Percentiles rank a stretch among this genome's conserved stretches.
Evolutionary conservation across 1,140 invertebrate species (phyloP).

Genomic region (Achatina immaculata): DNA sequence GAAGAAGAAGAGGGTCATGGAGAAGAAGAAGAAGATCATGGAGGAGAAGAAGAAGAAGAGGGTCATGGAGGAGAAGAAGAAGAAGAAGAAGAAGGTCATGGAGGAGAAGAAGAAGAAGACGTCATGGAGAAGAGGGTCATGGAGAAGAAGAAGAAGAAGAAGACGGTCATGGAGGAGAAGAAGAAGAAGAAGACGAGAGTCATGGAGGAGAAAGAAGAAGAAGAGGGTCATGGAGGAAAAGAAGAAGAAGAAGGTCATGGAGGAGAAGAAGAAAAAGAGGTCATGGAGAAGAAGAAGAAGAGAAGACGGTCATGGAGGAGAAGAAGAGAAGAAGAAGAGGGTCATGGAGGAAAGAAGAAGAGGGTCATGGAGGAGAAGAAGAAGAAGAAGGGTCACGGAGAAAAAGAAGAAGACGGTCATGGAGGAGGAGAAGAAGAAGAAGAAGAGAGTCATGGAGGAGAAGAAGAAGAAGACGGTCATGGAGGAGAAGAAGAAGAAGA

Average conservation of each 20-base stretch:
- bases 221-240: too few relatives aligned
- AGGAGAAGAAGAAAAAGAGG: too few relatives aligned
- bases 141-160: background rate
- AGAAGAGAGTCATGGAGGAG: background rate
- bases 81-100: slow-evolving; percentile 4
- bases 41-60: background rate
- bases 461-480: background rate
- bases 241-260: too few relatives aligned
- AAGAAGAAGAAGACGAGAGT: background rate
- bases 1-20: background rate
- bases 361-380: background rate
- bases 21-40: slow-evolving; percentile 6
- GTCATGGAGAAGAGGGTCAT: too few relatives aligned
- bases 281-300: background rate
- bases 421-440: background rate
- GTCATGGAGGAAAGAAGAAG: background rate
- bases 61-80: background rate
- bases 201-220: background rate
- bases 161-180: slow-evolving; percentile 3
- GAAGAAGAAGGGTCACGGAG: background rate
- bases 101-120: background rate
- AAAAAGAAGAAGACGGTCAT: background rate
- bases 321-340: background rate
- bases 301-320: background rate
- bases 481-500: background rate